A percentile compares a stretch with the other conserved stretches of the same genome.
Evolutionary conservation across 2,113 vertebrate genomes (phyloP).

Genomic region (Odocoileus virginianus): DNA sequence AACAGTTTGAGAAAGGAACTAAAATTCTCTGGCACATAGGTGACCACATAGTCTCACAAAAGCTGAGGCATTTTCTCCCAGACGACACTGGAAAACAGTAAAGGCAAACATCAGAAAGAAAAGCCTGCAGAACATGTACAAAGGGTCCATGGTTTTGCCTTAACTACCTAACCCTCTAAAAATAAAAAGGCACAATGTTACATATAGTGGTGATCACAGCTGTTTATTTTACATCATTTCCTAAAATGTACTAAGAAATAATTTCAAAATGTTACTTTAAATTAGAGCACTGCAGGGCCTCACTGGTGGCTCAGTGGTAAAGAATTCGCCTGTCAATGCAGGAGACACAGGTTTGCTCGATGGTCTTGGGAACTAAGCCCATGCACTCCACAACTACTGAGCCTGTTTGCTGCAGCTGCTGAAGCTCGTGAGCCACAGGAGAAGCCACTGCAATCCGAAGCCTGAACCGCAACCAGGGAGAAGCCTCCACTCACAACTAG

Average conservation of each 20-base stretch:
- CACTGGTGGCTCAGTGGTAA: background rate
- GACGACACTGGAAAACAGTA: background rate
- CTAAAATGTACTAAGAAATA: background rate
- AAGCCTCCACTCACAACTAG: background rate
- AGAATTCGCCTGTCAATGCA: background rate
- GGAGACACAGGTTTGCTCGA: background rate
- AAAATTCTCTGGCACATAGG: background rate
- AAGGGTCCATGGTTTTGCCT: background rate
- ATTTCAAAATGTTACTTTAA: constrained; percentile 25
- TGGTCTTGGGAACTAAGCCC: background rate
- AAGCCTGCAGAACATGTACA: background rate
- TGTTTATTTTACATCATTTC: background rate
- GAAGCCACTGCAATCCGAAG: background rate
- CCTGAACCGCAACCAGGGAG: background rate
- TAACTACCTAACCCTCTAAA: background rate
- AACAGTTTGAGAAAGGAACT: background rate
- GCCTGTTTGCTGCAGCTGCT: background rate
- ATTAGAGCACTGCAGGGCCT: background rate
- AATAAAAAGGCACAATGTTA: background rate
- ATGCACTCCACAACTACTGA: background rate
- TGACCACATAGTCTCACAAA: background rate
- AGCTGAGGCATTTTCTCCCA: background rate
- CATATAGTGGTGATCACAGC: background rate
- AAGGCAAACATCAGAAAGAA: background rate
- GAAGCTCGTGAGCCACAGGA: background rate